Evolutionary conservation across 2,113 vertebrate genomes (phyloP), one percentile per base, ranked within the genome.

Genomic region (Benthochromis sp.): DNA sequence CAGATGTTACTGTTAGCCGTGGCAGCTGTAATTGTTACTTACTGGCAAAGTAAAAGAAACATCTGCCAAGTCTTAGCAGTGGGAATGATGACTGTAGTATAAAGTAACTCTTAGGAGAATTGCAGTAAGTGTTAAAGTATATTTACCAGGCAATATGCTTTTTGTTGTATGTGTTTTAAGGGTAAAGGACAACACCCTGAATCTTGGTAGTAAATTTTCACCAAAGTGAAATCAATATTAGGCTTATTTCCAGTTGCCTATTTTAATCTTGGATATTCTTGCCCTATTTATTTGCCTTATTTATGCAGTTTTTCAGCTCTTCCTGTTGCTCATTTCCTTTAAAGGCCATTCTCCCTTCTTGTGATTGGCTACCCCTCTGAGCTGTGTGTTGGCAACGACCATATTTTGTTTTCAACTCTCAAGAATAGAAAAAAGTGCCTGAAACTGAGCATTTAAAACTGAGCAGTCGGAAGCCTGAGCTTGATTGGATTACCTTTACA

Each of bases 51-150:
- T 76, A 53, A 50, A 29, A 79, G 29, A 82, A 90, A 53, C 84
- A 55, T 81, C 59, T 86, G 89, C 84, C 86, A 93, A 83, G 84
- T 59, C 3, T 40, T 8, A 34, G 12, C 40, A 45, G 53, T 12
- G 29, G 13, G 89, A 85, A 90, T 85, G 81, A 14, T 89, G 71
- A 83, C 85, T 84, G 5, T 38, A 40, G 84, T 91, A 84, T 91
- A 76, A 89, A 94, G 81, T 36, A 85, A 79, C 63, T 69, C 87
- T 91, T 87, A 59, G 71, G 79, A 66, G 52, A 86, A 89, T 82
- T 40, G 73, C 55, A 81, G 81, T 84, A 29, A 82, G 63, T 83
- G 45, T 87, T 80, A 86, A 85, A 85, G 76, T 86, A 53, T 89
- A 87, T 87, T 83, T 86, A 88, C 86, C 43, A 8, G 43, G 29